These are phyloP conservation scores for Myotis yumanensis DNA, from an alignment of 2,113 vertebrate species.

Conservation along the genomic window DNA sequence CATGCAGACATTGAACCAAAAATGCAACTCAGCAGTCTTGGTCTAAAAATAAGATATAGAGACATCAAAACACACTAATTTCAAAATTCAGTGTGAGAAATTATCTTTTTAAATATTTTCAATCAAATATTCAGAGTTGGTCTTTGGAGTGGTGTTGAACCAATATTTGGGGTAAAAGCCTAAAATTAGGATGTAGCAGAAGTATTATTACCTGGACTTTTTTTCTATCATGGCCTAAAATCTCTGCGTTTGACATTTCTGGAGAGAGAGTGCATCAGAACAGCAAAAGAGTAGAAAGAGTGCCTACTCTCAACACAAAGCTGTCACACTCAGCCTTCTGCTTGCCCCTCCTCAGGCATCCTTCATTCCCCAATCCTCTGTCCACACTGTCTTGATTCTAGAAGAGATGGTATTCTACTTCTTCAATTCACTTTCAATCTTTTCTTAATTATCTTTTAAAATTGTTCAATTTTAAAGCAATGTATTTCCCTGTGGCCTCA, in stretches of 20 bases:
- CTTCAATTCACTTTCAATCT: not conserved
- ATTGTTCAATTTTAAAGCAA: not conserved
- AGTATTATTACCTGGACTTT: not conserved
- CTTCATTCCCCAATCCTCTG: not conserved
- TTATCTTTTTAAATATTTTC: not conserved
- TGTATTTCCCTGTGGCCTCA: not conserved
- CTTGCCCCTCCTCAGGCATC: accelerated
- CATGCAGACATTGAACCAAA: not conserved
- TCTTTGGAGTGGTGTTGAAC: not conserved
- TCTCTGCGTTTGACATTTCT: not conserved
- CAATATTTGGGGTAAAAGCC: not conserved
- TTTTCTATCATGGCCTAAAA: not conserved
- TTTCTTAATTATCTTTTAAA: not conserved
- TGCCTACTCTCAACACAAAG: not conserved
- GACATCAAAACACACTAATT: not conserved
- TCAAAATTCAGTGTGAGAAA: not conserved
- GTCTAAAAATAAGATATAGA: not conserved
- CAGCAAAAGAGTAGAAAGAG: not conserved
- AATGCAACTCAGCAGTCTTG: not conserved
- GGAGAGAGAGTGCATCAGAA: not conserved
- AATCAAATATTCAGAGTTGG: not conserved
- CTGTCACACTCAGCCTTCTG: not conserved
- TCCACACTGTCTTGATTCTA: not conserved
- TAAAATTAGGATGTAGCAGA: not conserved
- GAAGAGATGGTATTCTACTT: not conserved